Evolutionary conservation across 1,140 invertebrate species (phyloP).

Genomic region (Lepidotrigona ventralis): DNA sequence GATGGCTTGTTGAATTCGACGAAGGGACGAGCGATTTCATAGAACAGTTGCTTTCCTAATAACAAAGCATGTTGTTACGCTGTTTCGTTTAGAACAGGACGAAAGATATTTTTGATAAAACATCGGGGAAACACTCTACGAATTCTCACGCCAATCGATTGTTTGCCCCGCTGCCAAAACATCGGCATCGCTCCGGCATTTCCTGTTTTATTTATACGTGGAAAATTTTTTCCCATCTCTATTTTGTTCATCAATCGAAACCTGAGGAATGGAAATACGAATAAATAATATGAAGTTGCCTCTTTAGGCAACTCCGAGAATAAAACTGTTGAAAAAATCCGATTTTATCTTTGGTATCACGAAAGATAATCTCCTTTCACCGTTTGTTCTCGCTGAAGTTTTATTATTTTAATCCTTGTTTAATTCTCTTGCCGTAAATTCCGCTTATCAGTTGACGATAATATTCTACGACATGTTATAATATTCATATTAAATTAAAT

Average conservation of each 20-base stretch:
- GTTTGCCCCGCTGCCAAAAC: background rate
- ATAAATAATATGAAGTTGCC: background rate
- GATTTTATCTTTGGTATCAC: background rate
- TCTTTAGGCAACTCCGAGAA: background rate
- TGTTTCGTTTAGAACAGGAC: background rate
- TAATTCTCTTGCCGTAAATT: background rate
- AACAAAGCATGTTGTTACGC: background rate
- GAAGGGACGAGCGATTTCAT: background rate
- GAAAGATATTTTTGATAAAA: background rate
- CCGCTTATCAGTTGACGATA: background rate
- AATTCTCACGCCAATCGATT: background rate
- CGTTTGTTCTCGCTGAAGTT: background rate
- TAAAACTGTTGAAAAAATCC: background rate
- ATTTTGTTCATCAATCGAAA: background rate
- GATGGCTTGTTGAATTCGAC: slow-evolving; percentile 27
- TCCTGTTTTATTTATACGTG: background rate
- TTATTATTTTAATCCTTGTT: background rate
- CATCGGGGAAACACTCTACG: background rate
- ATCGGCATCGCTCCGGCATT: background rate
- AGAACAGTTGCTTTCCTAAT: background rate
- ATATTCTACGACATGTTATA: background rate
- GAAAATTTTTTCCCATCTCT: no score
- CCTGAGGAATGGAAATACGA: slow-evolving; percentile 1
- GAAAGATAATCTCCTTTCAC: background rate
- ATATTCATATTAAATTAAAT: background rate